phyloP scores from a whole-genome alignment of 2,797 vertebrate genomes.

The Anniella stebbinsi region DNA sequence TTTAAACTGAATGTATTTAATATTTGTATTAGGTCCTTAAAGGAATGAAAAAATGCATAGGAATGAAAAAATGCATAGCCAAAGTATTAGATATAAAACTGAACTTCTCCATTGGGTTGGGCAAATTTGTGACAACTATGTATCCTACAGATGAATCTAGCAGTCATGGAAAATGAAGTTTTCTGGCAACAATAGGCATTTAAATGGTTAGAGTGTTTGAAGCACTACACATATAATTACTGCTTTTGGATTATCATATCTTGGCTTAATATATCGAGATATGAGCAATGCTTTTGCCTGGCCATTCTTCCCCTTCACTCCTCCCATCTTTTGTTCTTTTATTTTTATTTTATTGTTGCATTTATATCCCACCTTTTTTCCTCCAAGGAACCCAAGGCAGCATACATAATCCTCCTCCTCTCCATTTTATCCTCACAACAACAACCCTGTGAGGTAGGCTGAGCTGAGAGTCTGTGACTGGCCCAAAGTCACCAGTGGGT shows the following conservation, averaged over 20 bases:
- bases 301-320: not conserved
- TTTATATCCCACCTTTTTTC: too few species aligned
- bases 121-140: not conserved
- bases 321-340: too few species aligned
- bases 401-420: too few species aligned
- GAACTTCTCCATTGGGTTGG: not conserved
- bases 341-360: too few species aligned
- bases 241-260: not conserved
- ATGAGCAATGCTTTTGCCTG: not conserved
- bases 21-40: not conserved
- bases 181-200: not conserved
- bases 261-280: too few species aligned
- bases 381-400: too few species aligned
- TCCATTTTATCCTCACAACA: too few species aligned
- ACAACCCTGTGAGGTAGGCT: too few species aligned
- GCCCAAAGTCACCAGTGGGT: too few species aligned
- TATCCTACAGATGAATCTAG: not conserved
- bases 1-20: constrained; percentile 5
- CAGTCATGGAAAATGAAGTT: not conserved
- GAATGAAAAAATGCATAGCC: not conserved
- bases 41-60: not conserved
- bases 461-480: too few species aligned
- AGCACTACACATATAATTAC: not conserved
- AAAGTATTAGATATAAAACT: not conserved
- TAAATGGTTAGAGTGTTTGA: not conserved